Percentiles rank a stretch among this genome's conserved stretches.
Conservation (phyloP, 1,140 invertebrate species). For the Acyrthosiphon pisum region DNA sequence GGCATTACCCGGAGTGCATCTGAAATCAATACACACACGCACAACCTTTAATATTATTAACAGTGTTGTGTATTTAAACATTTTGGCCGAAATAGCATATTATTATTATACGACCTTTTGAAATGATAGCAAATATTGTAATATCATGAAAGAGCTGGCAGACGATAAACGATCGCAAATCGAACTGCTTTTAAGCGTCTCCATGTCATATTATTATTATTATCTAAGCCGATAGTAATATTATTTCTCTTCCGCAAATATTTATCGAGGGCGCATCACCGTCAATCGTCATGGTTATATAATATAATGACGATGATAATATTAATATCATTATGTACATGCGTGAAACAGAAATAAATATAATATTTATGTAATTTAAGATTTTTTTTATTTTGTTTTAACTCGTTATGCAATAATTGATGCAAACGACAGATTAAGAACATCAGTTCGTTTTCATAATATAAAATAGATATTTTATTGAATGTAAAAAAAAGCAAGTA, state of each 20-base stretch:
- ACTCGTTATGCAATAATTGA: too few relatives aligned
- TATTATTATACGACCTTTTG: background rate
- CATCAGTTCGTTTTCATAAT: too few relatives aligned
- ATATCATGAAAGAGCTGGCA: background rate
- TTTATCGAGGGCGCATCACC: background rate
- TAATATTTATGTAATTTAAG: background rate
- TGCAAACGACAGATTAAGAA: too few relatives aligned
- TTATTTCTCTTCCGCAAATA: background rate
- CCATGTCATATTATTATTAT: background rate
- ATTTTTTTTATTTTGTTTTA: background rate
- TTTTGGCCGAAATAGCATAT: background rate
- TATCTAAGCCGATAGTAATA: background rate
- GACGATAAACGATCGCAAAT: background rate
- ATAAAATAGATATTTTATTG: too few relatives aligned
- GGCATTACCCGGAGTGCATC: slow-evolving; percentile 31
- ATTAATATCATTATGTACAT: background rate
- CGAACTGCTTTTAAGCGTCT: background rate
- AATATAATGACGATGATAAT: background rate
- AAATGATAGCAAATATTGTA: background rate
- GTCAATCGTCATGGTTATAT: background rate
- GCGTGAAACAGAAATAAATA: background rate
- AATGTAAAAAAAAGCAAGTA: background rate
- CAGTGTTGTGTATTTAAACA: background rate
- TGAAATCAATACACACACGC: slow-evolving; percentile 4
- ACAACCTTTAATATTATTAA: background rate